phyloP scores from a whole-genome alignment of 2,888 invertebrate species.

The Mimachlamys varia region DNA sequence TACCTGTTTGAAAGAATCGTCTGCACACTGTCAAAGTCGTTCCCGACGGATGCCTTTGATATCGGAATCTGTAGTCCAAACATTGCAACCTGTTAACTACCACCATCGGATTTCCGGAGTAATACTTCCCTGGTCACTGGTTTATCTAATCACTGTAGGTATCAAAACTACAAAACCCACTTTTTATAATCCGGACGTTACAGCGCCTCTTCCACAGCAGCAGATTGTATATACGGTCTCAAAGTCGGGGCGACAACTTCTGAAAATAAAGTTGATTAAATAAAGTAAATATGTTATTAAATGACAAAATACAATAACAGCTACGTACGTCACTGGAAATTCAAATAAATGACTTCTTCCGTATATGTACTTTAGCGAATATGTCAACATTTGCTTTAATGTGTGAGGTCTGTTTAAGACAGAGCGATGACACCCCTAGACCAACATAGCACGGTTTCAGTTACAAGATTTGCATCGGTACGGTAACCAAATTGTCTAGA shows the following conservation, averaged over 20 bases:
- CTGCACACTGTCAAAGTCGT: conserved; percentile 62
- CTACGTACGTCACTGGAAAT: not conserved
- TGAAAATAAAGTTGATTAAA: not conserved
- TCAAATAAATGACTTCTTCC: not conserved
- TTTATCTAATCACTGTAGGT: not conserved
- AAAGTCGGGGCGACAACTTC: not conserved
- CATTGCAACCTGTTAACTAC: conserved; percentile 46
- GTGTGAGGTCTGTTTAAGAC: not conserved
- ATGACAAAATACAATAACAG: not conserved
- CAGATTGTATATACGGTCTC: not conserved
- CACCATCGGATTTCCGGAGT: conserved; percentile 8
- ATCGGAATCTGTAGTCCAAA: conserved; percentile 65
- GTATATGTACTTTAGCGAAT: not conserved
- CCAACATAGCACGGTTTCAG: not conserved
- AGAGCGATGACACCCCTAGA: not conserved
- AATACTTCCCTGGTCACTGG: not conserved
- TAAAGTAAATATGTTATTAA: not conserved
- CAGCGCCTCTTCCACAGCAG: not conserved
- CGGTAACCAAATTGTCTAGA: no score
- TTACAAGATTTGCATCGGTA: not conserved
- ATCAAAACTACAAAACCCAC: not conserved
- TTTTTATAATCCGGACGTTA: not conserved
- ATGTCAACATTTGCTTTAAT: not conserved
- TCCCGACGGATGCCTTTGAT: conserved; percentile 53
- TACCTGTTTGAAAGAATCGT: conserved; percentile 64